Evolutionary conservation across 1,140 invertebrate species (phyloP).

Genomic region (Orussus abietinus): DNA sequence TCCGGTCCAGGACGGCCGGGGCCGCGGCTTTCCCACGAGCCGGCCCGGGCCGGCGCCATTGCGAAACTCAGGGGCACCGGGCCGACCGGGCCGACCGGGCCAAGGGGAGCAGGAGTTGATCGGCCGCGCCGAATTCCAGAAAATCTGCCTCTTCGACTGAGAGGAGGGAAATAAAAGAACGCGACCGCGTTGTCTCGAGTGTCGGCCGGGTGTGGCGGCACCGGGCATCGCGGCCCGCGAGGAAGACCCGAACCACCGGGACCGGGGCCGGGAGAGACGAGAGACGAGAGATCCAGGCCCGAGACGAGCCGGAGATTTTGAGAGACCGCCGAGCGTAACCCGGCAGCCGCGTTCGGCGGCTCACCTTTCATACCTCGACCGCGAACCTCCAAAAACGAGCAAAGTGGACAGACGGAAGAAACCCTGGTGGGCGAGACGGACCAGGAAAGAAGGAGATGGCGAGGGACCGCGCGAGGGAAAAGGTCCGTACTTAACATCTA

Average conservation of each 20-base stretch:
- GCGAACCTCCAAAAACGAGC: too few species aligned
- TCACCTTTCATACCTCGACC: constrained; percentile 27
- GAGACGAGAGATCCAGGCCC: background rate
- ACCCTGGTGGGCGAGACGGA: too few species aligned
- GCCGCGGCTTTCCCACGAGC: background rate
- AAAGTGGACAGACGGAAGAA: too few species aligned
- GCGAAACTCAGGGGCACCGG: too few species aligned
- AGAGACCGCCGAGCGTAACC: constrained; percentile 16
- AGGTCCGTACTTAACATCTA: too few species aligned
- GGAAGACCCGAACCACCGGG: background rate
- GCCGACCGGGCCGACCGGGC: too few species aligned
- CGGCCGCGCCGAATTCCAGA: constrained; percentile 20
- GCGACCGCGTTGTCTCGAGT: constrained; percentile 27
- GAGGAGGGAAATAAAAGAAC: constrained; percentile 21
- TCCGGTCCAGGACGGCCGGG: too few species aligned
- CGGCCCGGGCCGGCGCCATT: background rate
- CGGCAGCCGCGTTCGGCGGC: constrained; percentile 23
- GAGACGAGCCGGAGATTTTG: constrained; percentile 7
- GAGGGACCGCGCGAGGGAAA: too few species aligned
- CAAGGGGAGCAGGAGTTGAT: too few species aligned
- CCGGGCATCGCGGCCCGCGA: background rate
- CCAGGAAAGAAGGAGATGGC: too few species aligned
- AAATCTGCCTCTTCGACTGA: constrained; percentile 20
- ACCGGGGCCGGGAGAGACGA: background rate
- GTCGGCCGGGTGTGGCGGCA: constrained; percentile 14